Conservation (phyloP, 1,140 invertebrate genomes). For the Goniozus legneri region DNA sequence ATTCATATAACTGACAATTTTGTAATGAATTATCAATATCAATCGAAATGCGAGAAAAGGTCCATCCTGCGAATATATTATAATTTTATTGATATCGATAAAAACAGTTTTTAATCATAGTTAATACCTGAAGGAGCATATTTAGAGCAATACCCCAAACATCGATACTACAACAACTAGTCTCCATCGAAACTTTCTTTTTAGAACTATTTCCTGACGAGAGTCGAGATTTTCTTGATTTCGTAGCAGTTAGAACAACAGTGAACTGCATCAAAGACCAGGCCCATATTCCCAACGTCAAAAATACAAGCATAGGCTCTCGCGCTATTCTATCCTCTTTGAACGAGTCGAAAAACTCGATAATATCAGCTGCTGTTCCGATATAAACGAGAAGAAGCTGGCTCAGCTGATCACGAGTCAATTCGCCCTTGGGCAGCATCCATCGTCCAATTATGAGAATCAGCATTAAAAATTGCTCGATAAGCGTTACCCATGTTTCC, state of each 20-base stretch:
- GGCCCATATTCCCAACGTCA: conserved; percentile 81
- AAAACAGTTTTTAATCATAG: not conserved
- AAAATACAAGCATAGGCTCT: conserved; percentile 69
- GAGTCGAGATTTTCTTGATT: conserved; percentile 70
- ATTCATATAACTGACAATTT: conserved; percentile 88
- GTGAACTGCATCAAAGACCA: conserved; percentile 90
- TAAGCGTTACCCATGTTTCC: conserved; percentile 79
- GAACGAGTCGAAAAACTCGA: conserved; percentile 95
- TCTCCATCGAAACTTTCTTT: conserved; percentile 53
- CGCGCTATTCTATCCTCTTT: conserved; percentile 77
- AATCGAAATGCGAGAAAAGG: conserved; percentile 81
- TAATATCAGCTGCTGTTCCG: conserved; percentile 89
- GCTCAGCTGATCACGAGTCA: conserved; percentile 86
- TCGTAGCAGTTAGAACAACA: conserved; percentile 82
- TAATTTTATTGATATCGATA: not conserved
- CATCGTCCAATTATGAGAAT: conserved; percentile 84
- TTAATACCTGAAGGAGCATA: conserved; percentile 62
- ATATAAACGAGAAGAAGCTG: conserved; percentile 86
- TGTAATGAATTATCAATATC: conserved; percentile 79
- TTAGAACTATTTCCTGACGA: conserved; percentile 54
- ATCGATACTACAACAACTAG: conserved; percentile 77
- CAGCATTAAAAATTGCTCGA: conserved; percentile 87
- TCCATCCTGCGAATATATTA: conserved; percentile 59
- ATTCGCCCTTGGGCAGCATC: conserved; percentile 84
- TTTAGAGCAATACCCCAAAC: conserved; percentile 79